Evolutionary conservation across 1,140 invertebrate genomes (phyloP), one percentile per base, ranked within the genome.

Genomic region (Drosophila ficusphila): DNA sequence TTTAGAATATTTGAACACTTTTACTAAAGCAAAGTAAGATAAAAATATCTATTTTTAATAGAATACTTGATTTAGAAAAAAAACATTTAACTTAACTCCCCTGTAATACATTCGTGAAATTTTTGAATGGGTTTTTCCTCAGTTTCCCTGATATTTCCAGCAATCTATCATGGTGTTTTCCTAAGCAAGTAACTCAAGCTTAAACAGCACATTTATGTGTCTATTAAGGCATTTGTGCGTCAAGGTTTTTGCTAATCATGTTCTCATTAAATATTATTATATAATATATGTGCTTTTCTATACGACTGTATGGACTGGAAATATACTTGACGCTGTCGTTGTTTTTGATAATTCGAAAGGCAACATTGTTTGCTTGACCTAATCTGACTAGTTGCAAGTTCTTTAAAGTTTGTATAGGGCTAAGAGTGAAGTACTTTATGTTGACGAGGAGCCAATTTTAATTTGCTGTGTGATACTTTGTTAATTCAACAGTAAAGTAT

Each of bases 231-330:
- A 46, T 48, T 34, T 16, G 47, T 54, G 31, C 65, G 29, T 58
- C 79, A 79, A 86, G 82, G 81, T 81, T 86, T 57, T 65, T 61
- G 69, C 60, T 86, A 76, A 76, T 85, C 81, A 69, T 64, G 82
- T 48, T 49, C 81, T 49, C 81, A 81, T 81, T 86, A 53, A 74
- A 64, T 73, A 69, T 86, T 41, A 69, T 73, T 79, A 73, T 61
- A 54, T 56, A 53, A n/a, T 46, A 12, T 36, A 42, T 27, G 56
- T 57, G 48, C 41, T 58, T 69, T 61, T 18, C 18, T 16, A 64
- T 27, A 49, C 25, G 60, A 79, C 72, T 72, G 60, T 71, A 54
- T 38, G 25, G 18, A 44, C 52, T 74, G 58, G 16, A 54, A 60
- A 85, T 85, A 54, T 72, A 23, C 31, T 72, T 47, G 19, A 31